Conservation (phyloP, 2,888 invertebrate species). For the Netelia inedita region DNA sequence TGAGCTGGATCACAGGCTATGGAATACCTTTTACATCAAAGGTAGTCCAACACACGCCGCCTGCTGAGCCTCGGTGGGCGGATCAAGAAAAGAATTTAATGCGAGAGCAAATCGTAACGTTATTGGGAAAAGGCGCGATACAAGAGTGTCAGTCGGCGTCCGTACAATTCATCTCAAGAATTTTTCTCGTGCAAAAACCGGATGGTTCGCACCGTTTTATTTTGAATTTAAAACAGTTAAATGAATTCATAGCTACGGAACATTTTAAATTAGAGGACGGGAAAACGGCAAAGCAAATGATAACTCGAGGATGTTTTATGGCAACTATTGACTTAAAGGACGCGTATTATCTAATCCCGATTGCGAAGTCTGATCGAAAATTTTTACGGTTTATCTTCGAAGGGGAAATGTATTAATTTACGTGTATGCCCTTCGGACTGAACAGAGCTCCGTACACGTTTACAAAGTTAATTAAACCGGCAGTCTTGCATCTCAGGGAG, state of each 20-base stretch:
- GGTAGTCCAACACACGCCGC: slow-evolving; percentile 35
- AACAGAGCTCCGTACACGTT: slow-evolving; percentile 29
- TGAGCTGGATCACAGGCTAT: slow-evolving; percentile 66
- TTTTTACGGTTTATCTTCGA: slow-evolving; percentile 42
- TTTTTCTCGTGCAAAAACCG: not conserved
- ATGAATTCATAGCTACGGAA: not conserved
- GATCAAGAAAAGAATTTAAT: slow-evolving; percentile 36
- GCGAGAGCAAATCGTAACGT: not conserved
- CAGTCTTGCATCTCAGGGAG: slow-evolving; percentile 41
- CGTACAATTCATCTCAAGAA: slow-evolving; percentile 5
- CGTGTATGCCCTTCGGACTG: slow-evolving; percentile 35
- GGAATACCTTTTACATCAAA: slow-evolving; percentile 55
- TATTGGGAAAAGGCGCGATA: slow-evolving; percentile 25
- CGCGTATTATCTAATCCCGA: slow-evolving; percentile 41
- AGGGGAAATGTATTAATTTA: slow-evolving; percentile 13
- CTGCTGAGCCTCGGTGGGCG: slow-evolving; percentile 52
- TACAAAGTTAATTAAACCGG: slow-evolving; percentile 47
- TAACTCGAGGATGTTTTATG: slow-evolving; percentile 35
- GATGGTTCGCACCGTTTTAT: slow-evolving; percentile 1
- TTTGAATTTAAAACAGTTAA: slow-evolving; percentile 8
- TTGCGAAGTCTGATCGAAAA: slow-evolving; percentile 31
- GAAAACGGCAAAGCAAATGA: slow-evolving; percentile 35
- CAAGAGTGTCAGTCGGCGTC: not conserved
- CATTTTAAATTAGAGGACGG: slow-evolving; percentile 8
- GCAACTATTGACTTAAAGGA: slow-evolving; percentile 36